Evolutionary conservation across 2,888 invertebrate species (phyloP).

Genomic region (Cistogaster globosa): DNA sequence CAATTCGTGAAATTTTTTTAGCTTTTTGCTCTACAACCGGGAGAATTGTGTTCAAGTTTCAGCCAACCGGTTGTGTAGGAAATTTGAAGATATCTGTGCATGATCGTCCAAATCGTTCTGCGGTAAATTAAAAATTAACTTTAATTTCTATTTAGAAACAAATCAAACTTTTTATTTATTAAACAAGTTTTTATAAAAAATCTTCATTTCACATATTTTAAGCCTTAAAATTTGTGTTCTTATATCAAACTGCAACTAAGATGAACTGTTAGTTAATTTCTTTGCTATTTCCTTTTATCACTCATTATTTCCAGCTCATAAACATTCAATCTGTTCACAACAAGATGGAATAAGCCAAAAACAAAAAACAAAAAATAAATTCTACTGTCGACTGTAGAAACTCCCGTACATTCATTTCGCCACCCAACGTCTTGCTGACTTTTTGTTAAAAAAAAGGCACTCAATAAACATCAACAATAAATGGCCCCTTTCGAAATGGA

Average conservation of each 20-base stretch:
- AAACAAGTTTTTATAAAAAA: no score
- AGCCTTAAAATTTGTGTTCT: neutral
- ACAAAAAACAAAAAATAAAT: neutral
- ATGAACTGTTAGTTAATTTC: neutral
- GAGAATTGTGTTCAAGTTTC: no score
- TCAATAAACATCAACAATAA: conserved; percentile 35
- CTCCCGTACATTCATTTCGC: neutral
- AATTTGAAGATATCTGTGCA: no score
- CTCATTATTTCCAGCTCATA: neutral
- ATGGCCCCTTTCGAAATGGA: conserved; percentile 38
- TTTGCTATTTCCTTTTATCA: neutral
- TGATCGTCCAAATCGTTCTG: no score
- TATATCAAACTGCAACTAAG: neutral
- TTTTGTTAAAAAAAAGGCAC: conserved; percentile 3
- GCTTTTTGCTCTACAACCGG: no score
- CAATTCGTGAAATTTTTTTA: no score
- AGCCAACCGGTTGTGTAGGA: no score
- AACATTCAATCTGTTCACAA: neutral
- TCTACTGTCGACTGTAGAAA: conserved; percentile 15
- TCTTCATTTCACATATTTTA: neutral
- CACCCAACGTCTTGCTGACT: conserved; percentile 19
- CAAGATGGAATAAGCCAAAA: neutral
- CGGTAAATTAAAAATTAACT: no score
- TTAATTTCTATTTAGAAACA: no score
- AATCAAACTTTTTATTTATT: no score